Evolutionary conservation across 2,888 invertebrate genomes (phyloP).

Genomic region (Trisateles emortualis): DNA sequence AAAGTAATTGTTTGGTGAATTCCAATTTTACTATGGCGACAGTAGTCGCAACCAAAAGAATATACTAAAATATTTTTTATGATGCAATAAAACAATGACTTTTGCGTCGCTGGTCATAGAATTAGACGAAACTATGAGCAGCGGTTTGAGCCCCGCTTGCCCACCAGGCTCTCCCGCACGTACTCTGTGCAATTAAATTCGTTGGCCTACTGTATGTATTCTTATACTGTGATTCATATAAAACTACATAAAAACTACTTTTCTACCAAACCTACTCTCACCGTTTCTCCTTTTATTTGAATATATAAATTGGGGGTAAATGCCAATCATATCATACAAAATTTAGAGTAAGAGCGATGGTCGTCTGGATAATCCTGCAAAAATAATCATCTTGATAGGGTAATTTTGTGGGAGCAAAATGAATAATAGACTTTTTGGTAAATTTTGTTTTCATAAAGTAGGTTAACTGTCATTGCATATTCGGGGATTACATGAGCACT

Average conservation of each 20-base stretch:
- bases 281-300: constrained; percentile 11
- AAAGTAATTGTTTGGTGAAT: too few species aligned
- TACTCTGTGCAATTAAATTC: too few species aligned
- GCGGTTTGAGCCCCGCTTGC: too few species aligned
- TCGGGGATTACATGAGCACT: too few species aligned
- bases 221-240: not conserved
- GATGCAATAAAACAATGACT: too few species aligned
- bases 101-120: too few species aligned
- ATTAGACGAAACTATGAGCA: too few species aligned
- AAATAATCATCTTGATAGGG: constrained; percentile 6
- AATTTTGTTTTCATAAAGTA: not conserved
- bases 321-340: constrained; percentile 1
- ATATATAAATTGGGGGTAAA: not conserved
- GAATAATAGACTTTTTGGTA: not conserved
- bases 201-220: too few species aligned
- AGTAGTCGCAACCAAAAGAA: too few species aligned
- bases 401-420: not conserved
- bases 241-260: constrained; percentile 1
- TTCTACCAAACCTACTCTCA: constrained; percentile 13
- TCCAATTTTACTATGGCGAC: too few species aligned
- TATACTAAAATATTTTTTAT: too few species aligned
- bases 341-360: constrained; percentile 9
- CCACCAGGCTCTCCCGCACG: too few species aligned
- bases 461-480: not conserved
- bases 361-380: constrained; percentile 10